These are phyloP conservation scores for Tinea trinotella DNA, from an alignment of 2,888 invertebrate species.

Conservation along the genomic window DNA sequence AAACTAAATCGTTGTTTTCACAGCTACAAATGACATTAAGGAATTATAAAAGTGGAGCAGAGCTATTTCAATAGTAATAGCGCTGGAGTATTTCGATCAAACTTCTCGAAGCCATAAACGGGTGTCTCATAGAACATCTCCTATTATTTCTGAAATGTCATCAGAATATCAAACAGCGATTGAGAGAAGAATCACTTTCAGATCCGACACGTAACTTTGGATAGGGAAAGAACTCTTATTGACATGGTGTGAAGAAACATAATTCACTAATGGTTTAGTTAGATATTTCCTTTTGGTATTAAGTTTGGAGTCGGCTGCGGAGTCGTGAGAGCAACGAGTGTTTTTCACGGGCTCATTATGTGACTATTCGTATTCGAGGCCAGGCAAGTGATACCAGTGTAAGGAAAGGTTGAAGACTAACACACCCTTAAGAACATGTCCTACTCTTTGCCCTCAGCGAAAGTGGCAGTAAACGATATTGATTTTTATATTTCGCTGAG, in stretches of 20 bases:
- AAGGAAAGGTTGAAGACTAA: slow-evolving; percentile 37
- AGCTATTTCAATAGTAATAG: slow-evolving; percentile 26
- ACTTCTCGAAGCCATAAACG: slow-evolving; percentile 35
- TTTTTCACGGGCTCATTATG: slow-evolving; percentile 64
- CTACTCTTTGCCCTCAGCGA: slow-evolving; percentile 35
- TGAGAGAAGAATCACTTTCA: slow-evolving; percentile 32
- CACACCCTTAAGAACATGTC: slow-evolving; percentile 35
- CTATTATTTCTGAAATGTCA: slow-evolving; percentile 60
- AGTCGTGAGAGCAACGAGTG: slow-evolving; percentile 51
- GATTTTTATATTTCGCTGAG: slow-evolving; percentile 29
- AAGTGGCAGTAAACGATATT: slow-evolving; percentile 36
- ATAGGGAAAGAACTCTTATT: slow-evolving; percentile 31
- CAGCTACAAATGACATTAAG: slow-evolving; percentile 12
- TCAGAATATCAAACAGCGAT: slow-evolving; percentile 60
- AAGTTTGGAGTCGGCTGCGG: slow-evolving; percentile 34
- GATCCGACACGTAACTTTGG: slow-evolving; percentile 17
- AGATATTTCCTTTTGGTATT: slow-evolving; percentile 34
- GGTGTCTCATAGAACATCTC: slow-evolving; percentile 37
- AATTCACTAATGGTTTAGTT: slow-evolving; percentile 27
- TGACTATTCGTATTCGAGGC: slow-evolving; percentile 61
- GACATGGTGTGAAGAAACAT: slow-evolving; percentile 29
- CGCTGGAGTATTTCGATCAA: slow-evolving; percentile 39
- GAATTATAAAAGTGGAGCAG: slow-evolving; percentile 29
- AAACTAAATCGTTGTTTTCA: background rate
- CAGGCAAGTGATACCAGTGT: slow-evolving; percentile 38